Base-by-base conservation (phyloP, 1,140 invertebrate genomes). In the Hirudo medicinalis region DNA sequence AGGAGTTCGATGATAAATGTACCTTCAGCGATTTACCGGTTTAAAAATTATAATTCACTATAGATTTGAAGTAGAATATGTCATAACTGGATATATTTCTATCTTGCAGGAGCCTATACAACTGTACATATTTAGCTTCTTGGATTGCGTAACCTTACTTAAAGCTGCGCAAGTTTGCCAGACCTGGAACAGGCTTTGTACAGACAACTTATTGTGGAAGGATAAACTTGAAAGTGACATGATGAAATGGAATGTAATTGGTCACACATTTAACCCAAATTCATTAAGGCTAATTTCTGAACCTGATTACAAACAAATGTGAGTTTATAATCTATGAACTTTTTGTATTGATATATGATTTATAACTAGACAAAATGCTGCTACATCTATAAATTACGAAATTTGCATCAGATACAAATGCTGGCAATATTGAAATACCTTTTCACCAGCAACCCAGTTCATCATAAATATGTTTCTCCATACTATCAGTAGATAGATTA, bases 291-390 rank as follows among this genome's bases (percentile, higher is more conserved):
- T 25, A 29, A 27, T n/a, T 36, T 68, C 53, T 25, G 69, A 53
- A 53, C 29, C n/a, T 3, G 69, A 70, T 49, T 54, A 70, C 36
- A 70, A 70, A 53, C 36, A 70, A 70, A 54, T 70, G 69, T 54
- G 15, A 70, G 69, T 49, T 9, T 4, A 68, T 49, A 49, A 49
- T 49, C 43, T 49, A 9, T 9, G 15, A 49, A 49, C 43, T 63
- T 63, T 63, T 25, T 19, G 5, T 63, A 22, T 13, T 63, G 8
- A 63, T 25, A 63, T 22, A n/a, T 63, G 29, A 13, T 63, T 63
- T 20, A 63, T 13, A 63, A 15, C 29, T 32, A 25, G 29, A 63
- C 57, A 0, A 19, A 63, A 3, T 6, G 13, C 9, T 63, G 19
- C 19, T 15, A 63, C 15, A 63, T 63, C 57, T 63, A 25, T 63